phyloP scores from a whole-genome alignment of 2,113 vertebrate genomes.

The Phylloscopus trochilus region DNA sequence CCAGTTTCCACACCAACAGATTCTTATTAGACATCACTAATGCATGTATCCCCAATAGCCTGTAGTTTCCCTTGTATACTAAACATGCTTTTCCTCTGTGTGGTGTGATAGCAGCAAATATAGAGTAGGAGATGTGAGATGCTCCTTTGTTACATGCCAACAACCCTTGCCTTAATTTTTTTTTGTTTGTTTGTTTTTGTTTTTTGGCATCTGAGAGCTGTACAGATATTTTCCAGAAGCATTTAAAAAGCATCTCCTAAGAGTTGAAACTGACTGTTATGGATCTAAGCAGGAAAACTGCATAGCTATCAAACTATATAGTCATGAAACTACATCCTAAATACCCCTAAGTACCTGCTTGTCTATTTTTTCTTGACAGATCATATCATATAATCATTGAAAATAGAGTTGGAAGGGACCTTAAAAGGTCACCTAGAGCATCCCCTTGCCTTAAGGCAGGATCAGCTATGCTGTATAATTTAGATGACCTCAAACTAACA shows the following conservation, averaged over 20 bases:
- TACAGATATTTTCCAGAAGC: not conserved
- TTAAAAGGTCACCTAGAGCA: conserved; percentile 42
- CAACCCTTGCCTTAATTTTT: not conserved
- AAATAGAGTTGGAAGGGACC: conserved; percentile 25
- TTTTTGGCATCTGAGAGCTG: not conserved
- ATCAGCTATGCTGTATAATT: conserved; percentile 26
- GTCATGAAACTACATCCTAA: not conserved
- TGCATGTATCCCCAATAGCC: not conserved
- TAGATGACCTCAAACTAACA: conserved; percentile 31
- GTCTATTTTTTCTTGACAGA: conserved; percentile 10
- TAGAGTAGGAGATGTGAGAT: not conserved
- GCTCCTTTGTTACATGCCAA: not conserved
- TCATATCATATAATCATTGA: not conserved
- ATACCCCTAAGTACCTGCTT: not conserved
- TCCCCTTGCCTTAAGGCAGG: conserved; percentile 47
- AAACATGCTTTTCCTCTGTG: not conserved
- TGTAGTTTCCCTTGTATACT: not conserved
- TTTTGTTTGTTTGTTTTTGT: not conserved
- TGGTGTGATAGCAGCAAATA: not conserved
- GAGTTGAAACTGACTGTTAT: not conserved
- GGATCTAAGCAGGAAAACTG: not conserved
- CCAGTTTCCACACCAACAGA: not conserved
- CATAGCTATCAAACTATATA: not conserved
- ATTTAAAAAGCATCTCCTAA: not conserved
- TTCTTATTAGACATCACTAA: not conserved